A percentile compares a stretch with the other conserved stretches of the same genome.
Conservation (phyloP, 2,888 invertebrate species). For the Steinernema hermaphroditum region DNA sequence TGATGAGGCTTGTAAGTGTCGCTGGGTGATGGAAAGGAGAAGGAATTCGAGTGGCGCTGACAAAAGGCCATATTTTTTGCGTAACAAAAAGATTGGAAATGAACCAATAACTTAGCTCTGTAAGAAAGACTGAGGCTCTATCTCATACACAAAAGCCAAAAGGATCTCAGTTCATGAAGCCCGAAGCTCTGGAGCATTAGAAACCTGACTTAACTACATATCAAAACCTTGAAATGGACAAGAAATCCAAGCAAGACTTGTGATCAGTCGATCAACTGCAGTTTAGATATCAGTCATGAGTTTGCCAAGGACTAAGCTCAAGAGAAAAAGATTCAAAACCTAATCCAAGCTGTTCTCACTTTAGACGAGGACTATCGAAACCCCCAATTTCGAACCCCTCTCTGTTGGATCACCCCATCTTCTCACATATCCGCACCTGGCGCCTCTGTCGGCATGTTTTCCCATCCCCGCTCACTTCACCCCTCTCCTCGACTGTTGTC, state of each 20-base stretch:
- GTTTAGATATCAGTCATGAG: too few species aligned
- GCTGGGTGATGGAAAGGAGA: background rate
- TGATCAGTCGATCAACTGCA: too few species aligned
- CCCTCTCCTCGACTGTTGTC: background rate
- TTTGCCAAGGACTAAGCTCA: too few species aligned
- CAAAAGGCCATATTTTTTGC: background rate
- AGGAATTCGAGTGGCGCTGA: background rate
- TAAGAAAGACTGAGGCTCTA: background rate
- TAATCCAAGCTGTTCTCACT: too few species aligned
- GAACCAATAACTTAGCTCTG: background rate
- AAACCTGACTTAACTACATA: too few species aligned
- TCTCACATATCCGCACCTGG: slow-evolving; percentile 12
- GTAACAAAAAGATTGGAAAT: background rate
- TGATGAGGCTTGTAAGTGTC: slow-evolving; percentile 4
- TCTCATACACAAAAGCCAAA: background rate
- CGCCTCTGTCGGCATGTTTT: slow-evolving; percentile 17
- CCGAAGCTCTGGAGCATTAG: too few species aligned
- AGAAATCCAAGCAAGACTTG: too few species aligned
- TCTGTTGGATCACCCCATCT: too few species aligned
- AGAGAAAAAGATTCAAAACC: too few species aligned
- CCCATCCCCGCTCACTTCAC: background rate
- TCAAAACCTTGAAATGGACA: too few species aligned
- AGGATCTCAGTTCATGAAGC: background rate
- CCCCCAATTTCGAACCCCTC: too few species aligned
- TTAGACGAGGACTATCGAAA: too few species aligned